Percentiles rank a stretch among this genome's conserved stretches.
Evolutionary conservation across 2,113 vertebrate species (phyloP).

Genomic region (Pollimyrus isidori): DNA sequence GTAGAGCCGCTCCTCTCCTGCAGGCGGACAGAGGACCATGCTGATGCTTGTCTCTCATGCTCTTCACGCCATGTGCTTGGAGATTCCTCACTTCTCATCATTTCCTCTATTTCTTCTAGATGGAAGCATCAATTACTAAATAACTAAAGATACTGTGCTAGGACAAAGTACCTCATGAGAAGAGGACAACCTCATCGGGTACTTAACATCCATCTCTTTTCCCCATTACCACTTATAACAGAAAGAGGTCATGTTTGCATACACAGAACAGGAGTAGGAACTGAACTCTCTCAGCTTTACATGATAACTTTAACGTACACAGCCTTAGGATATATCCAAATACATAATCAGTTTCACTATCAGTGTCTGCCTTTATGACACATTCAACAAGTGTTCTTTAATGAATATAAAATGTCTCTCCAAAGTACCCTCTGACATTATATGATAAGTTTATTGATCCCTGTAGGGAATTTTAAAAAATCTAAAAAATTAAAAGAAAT

Average conservation of each 20-base stretch:
- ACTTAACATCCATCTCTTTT: not conserved
- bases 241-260: not conserved
- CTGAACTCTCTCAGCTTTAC: not conserved
- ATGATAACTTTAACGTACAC: not conserved
- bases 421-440: not conserved
- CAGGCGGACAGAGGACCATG: slow-evolving; percentile 13
- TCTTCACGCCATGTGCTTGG: not conserved
- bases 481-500: too few relatives aligned
- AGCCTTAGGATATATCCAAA: not conserved
- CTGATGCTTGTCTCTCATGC: not conserved
- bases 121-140: not conserved
- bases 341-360: not conserved
- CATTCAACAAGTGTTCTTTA: not conserved
- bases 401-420: not conserved
- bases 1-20: slow-evolving; percentile 96
- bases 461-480: not conserved
- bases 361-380: too few relatives aligned
- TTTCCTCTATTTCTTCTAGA: not conserved
- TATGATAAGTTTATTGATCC: too few relatives aligned
- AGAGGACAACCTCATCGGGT: not conserved
- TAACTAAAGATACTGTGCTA: not conserved
- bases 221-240: not conserved
- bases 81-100: not conserved
- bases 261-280: not conserved
- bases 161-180: not conserved